phyloP scores from a whole-genome alignment of 2,888 invertebrate species.

The Drosophila antonietae region DNA sequence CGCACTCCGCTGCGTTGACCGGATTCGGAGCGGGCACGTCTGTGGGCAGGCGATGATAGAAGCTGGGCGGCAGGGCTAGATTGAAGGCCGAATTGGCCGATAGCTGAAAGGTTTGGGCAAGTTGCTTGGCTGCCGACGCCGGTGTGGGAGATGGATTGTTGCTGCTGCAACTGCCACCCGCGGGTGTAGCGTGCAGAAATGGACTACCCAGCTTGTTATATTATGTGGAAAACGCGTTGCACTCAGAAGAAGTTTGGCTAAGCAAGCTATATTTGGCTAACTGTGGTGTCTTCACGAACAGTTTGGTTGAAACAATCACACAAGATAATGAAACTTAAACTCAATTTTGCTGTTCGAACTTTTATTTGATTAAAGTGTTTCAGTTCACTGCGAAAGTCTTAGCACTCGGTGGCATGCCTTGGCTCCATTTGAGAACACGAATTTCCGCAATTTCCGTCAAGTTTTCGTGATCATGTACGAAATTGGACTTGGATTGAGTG shows the following conservation, averaged over 20 bases:
- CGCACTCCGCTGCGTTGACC: slow-evolving; percentile 33
- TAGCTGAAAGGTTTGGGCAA: slow-evolving; percentile 77
- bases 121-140: slow-evolving; percentile 58
- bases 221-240: slow-evolving; percentile 25
- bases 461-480: slow-evolving; percentile 20
- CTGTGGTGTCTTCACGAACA: not conserved
- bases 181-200: slow-evolving; percentile 81
- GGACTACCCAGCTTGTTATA: slow-evolving; percentile 84
- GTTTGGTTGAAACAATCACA: not conserved
- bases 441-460: slow-evolving; percentile 16
- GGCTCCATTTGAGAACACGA: slow-evolving; percentile 1
- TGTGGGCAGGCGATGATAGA: slow-evolving; percentile 61
- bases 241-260: slow-evolving; percentile 13
- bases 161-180: slow-evolving; percentile 83
- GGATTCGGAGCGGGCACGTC: slow-evolving; percentile 44
- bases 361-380: not conserved
- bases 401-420: not conserved
- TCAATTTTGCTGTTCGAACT: not conserved
- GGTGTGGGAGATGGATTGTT: slow-evolving; percentile 61
- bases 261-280: not conserved
- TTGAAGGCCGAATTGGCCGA: slow-evolving; percentile 83
- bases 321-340: not conserved
- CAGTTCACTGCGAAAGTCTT: slow-evolving; percentile 14
- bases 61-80: slow-evolving; percentile 80
- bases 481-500: slow-evolving; percentile 6